Conservation (phyloP, 2,797 vertebrate species). For the Chromobotia macracanthus region DNA sequence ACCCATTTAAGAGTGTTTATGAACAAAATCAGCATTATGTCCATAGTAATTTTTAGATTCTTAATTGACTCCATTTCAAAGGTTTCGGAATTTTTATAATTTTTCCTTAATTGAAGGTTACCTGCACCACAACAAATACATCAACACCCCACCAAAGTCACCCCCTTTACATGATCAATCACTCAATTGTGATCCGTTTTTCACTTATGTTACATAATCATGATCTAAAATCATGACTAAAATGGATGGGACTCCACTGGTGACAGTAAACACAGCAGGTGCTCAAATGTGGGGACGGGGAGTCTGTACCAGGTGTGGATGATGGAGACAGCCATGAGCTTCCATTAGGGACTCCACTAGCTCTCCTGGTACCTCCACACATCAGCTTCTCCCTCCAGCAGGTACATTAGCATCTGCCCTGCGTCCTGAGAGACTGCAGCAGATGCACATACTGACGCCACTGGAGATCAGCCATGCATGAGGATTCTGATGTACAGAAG, state of each 20-base stretch:
- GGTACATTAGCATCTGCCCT: conserved; percentile 46
- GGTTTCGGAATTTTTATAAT: too few relatives aligned
- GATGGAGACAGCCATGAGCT: conserved; percentile 21
- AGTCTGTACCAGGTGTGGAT: conserved; percentile 31
- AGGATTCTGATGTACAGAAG: conserved; percentile 37
- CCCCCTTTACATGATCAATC: neutral
- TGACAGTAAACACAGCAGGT: neutral
- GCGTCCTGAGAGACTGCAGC: conserved; percentile 38
- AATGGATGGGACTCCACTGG: neutral
- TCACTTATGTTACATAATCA: neutral
- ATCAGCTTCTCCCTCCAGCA: conserved; percentile 43
- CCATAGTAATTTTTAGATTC: too few relatives aligned
- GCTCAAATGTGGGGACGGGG: conserved; percentile 15
- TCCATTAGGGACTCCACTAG: conserved; percentile 38
- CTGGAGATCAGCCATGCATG: conserved; percentile 46
- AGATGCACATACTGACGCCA: conserved; percentile 38
- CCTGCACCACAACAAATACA: too few relatives aligned
- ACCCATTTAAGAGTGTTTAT: too few relatives aligned
- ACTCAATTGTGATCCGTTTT: neutral
- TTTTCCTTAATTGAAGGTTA: too few relatives aligned
- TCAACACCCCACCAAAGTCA: neutral
- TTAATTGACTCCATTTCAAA: too few relatives aligned
- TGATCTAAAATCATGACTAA: neutral
- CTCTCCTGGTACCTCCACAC: conserved; percentile 21
- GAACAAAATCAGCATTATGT: too few relatives aligned